Evolutionary conservation across 2,888 invertebrate genomes (phyloP).

Genomic region (Hemistola chrysoprasaria): DNA sequence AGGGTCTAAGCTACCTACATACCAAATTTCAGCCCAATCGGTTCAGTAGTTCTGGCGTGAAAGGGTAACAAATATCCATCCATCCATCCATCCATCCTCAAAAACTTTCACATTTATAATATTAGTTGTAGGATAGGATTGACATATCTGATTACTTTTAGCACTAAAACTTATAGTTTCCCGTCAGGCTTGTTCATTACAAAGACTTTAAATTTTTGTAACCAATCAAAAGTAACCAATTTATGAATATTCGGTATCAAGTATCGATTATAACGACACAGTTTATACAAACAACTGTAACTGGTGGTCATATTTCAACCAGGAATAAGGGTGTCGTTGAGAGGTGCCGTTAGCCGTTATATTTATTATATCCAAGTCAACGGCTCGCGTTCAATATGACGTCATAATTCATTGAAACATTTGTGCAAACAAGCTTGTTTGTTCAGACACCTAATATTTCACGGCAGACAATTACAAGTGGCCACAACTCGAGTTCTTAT

Average conservation of each 20-base stretch:
- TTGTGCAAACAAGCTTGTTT: slow-evolving; percentile 49
- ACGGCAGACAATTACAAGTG: slow-evolving; percentile 36
- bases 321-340: slow-evolving; percentile 36
- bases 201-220: neutral
- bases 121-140: too few relatives aligned
- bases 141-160: too few relatives aligned
- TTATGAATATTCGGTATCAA: slow-evolving; percentile 10
- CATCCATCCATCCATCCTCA: too few relatives aligned
- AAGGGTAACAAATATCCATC: too few relatives aligned
- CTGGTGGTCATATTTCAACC: slow-evolving; percentile 26
- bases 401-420: slow-evolving; percentile 46
- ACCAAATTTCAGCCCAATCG: too few relatives aligned
- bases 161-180: too few relatives aligned
- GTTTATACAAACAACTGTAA: slow-evolving; percentile 20
- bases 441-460: slow-evolving; percentile 40
- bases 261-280: slow-evolving; percentile 2
- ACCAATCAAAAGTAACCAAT: slow-evolving; percentile 1
- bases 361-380: slow-evolving; percentile 37
- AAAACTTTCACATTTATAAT: too few relatives aligned
- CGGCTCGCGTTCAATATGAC: slow-evolving; percentile 38
- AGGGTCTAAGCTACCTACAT: too few relatives aligned
- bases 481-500: slow-evolving; percentile 26
- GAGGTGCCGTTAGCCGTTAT: slow-evolving; percentile 47
- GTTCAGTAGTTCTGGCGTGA: too few relatives aligned
- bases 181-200: too few relatives aligned